phyloP scores from a whole-genome alignment of 2,888 invertebrate genomes.

The Saturnia japonica region DNA sequence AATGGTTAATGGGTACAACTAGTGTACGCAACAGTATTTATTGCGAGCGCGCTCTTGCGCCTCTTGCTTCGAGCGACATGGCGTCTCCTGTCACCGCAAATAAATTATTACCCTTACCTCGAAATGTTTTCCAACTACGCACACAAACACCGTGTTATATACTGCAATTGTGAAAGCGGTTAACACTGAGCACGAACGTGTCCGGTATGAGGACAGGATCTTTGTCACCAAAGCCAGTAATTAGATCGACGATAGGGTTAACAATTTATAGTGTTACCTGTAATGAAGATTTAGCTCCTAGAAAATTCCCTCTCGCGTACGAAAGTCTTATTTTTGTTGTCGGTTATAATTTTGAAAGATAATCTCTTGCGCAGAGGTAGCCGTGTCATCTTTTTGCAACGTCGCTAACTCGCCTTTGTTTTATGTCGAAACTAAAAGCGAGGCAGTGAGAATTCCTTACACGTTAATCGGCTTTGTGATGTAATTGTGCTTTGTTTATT shows the following conservation, averaged over 20 bases:
- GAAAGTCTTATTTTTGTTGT: slow-evolving; percentile 56
- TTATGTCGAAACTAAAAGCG: slow-evolving; percentile 13
- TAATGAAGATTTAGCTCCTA: slow-evolving; percentile 77
- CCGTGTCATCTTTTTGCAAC: slow-evolving; percentile 53
- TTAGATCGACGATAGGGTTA: slow-evolving; percentile 66
- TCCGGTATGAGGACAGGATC: slow-evolving; percentile 22
- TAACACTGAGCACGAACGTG: slow-evolving; percentile 11
- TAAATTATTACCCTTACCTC: slow-evolving; percentile 61
- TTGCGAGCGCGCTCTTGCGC: slow-evolving; percentile 54
- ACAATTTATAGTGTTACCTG: slow-evolving; percentile 60
- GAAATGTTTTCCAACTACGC: slow-evolving; percentile 37
- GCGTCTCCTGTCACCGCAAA: slow-evolving; percentile 59
- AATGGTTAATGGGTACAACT: slow-evolving; percentile 41
- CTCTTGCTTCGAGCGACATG: slow-evolving; percentile 52
- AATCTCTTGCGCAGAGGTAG: slow-evolving; percentile 55
- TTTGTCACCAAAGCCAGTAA: slow-evolving; percentile 34
- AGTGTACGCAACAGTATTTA: slow-evolving; percentile 60
- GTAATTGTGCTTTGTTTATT: slow-evolving; percentile 19
- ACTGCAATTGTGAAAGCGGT: slow-evolving; percentile 25
- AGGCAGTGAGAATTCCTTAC: slow-evolving; percentile 1
- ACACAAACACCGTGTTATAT: slow-evolving; percentile 22
- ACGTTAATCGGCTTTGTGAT: slow-evolving; percentile 11
- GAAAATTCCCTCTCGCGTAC: slow-evolving; percentile 50
- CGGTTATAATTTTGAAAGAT: slow-evolving; percentile 68
- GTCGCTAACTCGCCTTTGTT: slow-evolving; percentile 32